Evolutionary conservation across 2,888 invertebrate species (phyloP).

Genomic region (Cheilosia soror): DNA sequence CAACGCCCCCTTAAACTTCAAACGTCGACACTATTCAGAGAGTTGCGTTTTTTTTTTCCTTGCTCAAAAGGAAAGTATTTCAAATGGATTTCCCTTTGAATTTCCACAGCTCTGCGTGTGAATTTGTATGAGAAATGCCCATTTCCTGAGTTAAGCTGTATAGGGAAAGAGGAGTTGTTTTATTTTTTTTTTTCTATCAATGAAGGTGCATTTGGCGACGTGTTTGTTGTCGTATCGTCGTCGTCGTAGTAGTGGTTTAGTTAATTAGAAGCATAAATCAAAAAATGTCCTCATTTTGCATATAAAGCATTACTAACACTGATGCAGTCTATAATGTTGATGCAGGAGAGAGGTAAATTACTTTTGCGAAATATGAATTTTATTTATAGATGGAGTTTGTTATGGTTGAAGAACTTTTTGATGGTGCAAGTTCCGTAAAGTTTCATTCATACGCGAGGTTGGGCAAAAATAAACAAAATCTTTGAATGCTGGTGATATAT

Average conservation of each 20-base stretch:
- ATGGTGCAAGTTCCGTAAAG: constrained; percentile 63
- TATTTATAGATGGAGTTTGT: constrained; percentile 69
- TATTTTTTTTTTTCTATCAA: constrained; percentile 14
- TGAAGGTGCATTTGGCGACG: constrained; percentile 9
- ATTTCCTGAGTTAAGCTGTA: constrained; percentile 45
- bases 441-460: constrained; percentile 50
- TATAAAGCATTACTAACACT: constrained; percentile 57
- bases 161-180: not conserved
- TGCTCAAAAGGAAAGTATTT: constrained; percentile 48
- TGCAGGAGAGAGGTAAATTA: constrained; percentile 40
- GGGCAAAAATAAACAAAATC: constrained; percentile 52
- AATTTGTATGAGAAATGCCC: constrained; percentile 62
- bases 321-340: constrained; percentile 4
- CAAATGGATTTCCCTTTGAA: constrained; percentile 65
- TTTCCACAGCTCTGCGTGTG: constrained; percentile 68
- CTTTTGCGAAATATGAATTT: constrained; percentile 60
- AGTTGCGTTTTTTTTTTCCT: constrained; percentile 38
- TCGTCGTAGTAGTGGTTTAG: constrained; percentile 45
- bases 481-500: constrained; percentile 35
- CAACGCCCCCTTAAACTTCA: constrained; percentile 32
- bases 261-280: constrained; percentile 72
- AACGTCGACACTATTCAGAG: constrained; percentile 52
- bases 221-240: constrained; percentile 33
- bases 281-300: constrained; percentile 66
- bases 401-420: constrained; percentile 65